Conservation (phyloP, 2,113 vertebrate species). For the Leiothrix lutea region DNA sequence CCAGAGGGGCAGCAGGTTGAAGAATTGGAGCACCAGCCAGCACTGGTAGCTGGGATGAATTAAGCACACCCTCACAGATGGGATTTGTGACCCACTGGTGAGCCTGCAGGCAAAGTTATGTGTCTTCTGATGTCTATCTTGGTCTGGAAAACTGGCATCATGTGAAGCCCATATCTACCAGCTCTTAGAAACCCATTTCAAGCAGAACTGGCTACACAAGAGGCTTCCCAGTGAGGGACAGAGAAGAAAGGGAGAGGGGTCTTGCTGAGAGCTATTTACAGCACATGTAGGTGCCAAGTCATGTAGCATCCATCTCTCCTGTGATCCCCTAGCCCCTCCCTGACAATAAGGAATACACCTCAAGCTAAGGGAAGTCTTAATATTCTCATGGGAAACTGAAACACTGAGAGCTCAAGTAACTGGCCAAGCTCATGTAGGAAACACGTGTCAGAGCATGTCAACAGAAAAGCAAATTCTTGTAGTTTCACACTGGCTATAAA, state of each 20-base stretch:
- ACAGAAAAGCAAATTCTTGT: not conserved
- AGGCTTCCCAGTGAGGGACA: not conserved
- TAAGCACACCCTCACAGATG: accelerated
- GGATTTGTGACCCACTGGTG: not conserved
- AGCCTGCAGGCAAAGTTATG: not conserved
- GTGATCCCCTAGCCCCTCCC: not conserved
- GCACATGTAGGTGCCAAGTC: not conserved
- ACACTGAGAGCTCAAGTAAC: not conserved
- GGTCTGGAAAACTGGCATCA: not conserved
- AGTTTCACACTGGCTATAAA: not conserved
- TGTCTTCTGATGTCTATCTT: not conserved
- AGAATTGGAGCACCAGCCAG: not conserved
- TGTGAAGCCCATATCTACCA: not conserved
- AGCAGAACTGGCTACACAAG: not conserved
- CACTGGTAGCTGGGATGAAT: not conserved
- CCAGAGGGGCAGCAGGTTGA: not conserved
- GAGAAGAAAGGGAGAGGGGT: not conserved
- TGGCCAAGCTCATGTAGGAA: not conserved
- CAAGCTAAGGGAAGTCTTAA: not conserved
- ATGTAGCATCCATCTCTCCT: not conserved
- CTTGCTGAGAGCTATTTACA: not conserved
- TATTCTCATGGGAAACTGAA: not conserved
- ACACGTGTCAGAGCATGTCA: not conserved
- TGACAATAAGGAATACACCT: not conserved
- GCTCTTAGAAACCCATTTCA: not conserved